Evolutionary conservation across 2,888 invertebrate species (phyloP).

Genomic region (Ectemnius cavifrons): DNA sequence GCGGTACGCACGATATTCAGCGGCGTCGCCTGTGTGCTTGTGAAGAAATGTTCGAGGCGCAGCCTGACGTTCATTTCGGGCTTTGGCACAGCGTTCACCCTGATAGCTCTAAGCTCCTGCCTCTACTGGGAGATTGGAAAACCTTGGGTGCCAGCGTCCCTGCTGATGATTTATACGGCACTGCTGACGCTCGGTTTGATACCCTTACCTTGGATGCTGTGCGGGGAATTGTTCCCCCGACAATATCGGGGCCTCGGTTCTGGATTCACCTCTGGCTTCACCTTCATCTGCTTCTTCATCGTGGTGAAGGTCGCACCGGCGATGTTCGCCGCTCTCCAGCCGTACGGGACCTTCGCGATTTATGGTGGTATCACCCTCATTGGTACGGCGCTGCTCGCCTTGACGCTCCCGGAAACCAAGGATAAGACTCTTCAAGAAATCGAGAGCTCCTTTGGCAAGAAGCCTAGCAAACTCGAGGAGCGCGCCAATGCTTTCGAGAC

Average conservation of each 20-base stretch:
- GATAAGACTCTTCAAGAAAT: slow-evolving; percentile 85
- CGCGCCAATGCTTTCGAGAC: slow-evolving; percentile 52
- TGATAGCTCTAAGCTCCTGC: slow-evolving; percentile 80
- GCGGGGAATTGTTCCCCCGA: slow-evolving; percentile 85
- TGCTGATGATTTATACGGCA: slow-evolving; percentile 81
- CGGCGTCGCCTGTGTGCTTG: slow-evolving; percentile 82
- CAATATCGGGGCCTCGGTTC: slow-evolving; percentile 83
- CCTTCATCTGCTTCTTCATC: slow-evolving; percentile 83
- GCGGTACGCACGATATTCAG: slow-evolving; percentile 82
- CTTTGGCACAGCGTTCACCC: slow-evolving; percentile 81
- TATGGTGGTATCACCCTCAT: slow-evolving; percentile 82
- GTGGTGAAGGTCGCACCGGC: slow-evolving; percentile 85
- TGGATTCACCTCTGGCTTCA: slow-evolving; percentile 83
- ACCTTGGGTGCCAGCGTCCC: slow-evolving; percentile 80
- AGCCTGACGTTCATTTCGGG: slow-evolving; percentile 84
- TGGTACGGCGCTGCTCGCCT: slow-evolving; percentile 81
- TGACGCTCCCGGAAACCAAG: slow-evolving; percentile 85
- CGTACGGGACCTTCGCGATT: slow-evolving; percentile 82
- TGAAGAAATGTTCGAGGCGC: slow-evolving; percentile 82
- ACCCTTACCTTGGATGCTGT: slow-evolving; percentile 87
- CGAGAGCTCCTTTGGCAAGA: slow-evolving; percentile 80
- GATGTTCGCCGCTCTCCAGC: slow-evolving; percentile 81
- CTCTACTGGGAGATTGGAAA: slow-evolving; percentile 77
- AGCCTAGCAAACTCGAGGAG: background rate
- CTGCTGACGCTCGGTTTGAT: slow-evolving; percentile 82